phyloP scores from a whole-genome alignment of 1,140 invertebrate genomes.

The Helicoverpa armigera region DNA sequence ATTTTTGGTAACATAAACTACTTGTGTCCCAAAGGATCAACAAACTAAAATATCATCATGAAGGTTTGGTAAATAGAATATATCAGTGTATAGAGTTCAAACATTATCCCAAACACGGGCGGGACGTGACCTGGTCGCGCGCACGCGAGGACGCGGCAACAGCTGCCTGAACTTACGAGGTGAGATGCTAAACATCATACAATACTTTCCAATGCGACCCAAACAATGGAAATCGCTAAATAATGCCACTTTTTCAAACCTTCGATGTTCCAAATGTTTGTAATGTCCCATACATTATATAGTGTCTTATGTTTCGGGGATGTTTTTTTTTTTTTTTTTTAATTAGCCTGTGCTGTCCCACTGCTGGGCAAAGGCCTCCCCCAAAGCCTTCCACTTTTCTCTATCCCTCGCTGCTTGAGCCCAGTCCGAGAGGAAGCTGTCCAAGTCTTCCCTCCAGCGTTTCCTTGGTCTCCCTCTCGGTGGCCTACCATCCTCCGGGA shows the following conservation, averaged over 20 bases:
- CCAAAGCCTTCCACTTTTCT: no score
- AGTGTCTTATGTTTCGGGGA: neutral
- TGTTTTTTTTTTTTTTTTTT: no score
- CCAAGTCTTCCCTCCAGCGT: no score
- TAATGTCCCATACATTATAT: no score
- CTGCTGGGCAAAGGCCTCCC: no score
- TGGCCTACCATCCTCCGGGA: no score
- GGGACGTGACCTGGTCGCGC: conserved; percentile 37
- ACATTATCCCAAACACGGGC: conserved; percentile 35
- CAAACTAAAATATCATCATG: neutral
- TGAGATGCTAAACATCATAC: conserved; percentile 37
- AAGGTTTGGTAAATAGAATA: neutral
- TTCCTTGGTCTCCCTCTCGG: no score
- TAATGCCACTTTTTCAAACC: conserved; percentile 7
- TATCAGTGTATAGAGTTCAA: conserved; percentile 19
- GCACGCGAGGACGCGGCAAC: conserved; percentile 22
- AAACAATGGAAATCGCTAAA: conserved; percentile 37
- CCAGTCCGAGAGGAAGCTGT: no score
- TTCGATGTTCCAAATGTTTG: conserved; percentile 5
- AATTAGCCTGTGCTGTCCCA: no score
- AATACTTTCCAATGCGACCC: conserved; percentile 26
- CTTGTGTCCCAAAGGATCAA: neutral
- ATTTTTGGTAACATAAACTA: neutral
- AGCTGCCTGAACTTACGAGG: conserved; percentile 40
- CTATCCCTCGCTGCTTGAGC: no score